Evolutionary conservation across 2,797 vertebrate species (phyloP), one percentile per base, ranked within the genome.

Genomic region (Sorex maritimensis): DNA sequence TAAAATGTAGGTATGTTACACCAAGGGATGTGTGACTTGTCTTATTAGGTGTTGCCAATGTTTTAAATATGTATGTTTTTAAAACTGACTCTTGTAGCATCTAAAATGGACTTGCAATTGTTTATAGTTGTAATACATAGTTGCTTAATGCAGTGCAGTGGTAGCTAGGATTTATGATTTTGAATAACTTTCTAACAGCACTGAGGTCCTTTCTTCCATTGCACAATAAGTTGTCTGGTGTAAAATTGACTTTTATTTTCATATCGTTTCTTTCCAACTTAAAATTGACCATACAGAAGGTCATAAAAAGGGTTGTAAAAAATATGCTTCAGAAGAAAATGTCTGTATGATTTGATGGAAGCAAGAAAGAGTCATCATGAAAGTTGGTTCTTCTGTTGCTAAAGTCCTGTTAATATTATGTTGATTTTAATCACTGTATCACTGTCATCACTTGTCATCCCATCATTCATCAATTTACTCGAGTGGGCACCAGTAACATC

Each of bases 91-190:
- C 81, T 69, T 69, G 5, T 2, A 86, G 38, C 1, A 24, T 24
- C 30, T 61, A 75, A n/a, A 38, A 72, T 71, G 81, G 28, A 65
- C 74, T 72, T 90, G 23, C 10, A 41, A 7, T 88, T 83, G 23
- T 86, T 55, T 90, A 68, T 19, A 28, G 30, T 46, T 63, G 11
- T 46, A 68, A 68, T 2, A 6, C 73, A 9, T 65, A 49, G 46
- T 10, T 71, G n/a, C 34, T 9, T 34, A 67, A 79, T 77, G 58
- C 3, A 26, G 3, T 13, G 52, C 44, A 79, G n/a, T 52, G 75
- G 41, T 83, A 38, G 26, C 44, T 68, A 65, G 55, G 71, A 88
- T 78, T 90, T 89, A 93, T 81, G 65, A 67, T 82, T 93, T 81
- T 86, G 26, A 81, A 28, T 81, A 81, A 81, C 41, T 89, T 90